phyloP scores from a whole-genome alignment of 2,888 invertebrate genomes.

The Notocelia uddmanniana region DNA sequence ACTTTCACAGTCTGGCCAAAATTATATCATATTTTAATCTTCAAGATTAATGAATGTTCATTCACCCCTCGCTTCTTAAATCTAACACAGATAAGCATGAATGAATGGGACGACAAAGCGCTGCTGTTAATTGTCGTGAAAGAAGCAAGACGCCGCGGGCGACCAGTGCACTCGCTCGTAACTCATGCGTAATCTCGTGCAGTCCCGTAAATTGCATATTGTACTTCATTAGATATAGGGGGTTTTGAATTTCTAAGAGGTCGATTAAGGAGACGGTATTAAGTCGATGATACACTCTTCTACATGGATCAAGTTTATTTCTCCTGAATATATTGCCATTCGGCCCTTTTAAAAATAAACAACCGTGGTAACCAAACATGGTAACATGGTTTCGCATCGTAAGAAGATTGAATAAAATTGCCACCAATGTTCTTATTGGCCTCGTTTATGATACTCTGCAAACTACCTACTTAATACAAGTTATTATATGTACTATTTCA shows the following conservation, averaged over 20 bases:
- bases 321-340: no score
- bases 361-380: no score
- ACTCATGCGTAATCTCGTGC: constrained; percentile 50
- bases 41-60: constrained; percentile 16
- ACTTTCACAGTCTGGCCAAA: neutral
- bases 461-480: no score
- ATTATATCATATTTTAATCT: neutral
- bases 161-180: constrained; percentile 45
- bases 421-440: no score
- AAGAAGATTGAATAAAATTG: no score
- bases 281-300: neutral
- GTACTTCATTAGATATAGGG: constrained; percentile 36
- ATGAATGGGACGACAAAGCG: constrained; percentile 46
- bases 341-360: no score
- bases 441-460: no score
- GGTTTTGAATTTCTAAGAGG: constrained; percentile 3
- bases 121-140: constrained; percentile 49
- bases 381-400: no score
- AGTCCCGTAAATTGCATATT: constrained; percentile 40
- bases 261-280: neutral
- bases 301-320: no score
- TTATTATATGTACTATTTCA: no score
- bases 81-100: constrained; percentile 41
- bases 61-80: constrained; percentile 24
- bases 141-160: constrained; percentile 49